phyloP scores from a whole-genome alignment of 2,888 invertebrate genomes.

The Osmoderma eremita region DNA sequence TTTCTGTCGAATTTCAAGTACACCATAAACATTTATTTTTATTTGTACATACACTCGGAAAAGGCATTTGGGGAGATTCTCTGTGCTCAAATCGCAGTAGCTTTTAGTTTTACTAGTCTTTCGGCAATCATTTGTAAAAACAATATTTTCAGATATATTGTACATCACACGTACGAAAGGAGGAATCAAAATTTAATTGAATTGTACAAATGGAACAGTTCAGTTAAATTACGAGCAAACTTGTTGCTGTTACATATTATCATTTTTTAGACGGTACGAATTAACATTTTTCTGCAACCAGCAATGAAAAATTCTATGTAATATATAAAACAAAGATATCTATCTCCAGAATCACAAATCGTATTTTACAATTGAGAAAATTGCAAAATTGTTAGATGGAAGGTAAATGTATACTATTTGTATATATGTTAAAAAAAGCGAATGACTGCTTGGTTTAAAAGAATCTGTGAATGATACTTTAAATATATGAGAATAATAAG shows the following conservation, averaged over 20 bases:
- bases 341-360: conserved; percentile 40
- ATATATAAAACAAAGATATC: conserved; percentile 1
- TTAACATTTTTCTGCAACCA: conserved; percentile 1
- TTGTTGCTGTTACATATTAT: conserved; percentile 9
- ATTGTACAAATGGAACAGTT: conserved; percentile 27
- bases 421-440: conserved; percentile 55
- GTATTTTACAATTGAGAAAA: conserved; percentile 52
- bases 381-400: conserved; percentile 53
- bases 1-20: conserved; percentile 47
- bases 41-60: conserved; percentile 9
- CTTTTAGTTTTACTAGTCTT: not conserved
- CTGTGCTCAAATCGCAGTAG: not conserved
- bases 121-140: conserved; percentile 15
- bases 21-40: conserved; percentile 9
- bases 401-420: conserved; percentile 53
- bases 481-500: conserved; percentile 56
- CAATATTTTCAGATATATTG: conserved; percentile 2
- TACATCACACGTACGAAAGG: not conserved
- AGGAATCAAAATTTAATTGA: conserved; percentile 45
- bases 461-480: conserved; percentile 58
- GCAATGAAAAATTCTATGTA: not conserved
- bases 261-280: conserved; percentile 1
- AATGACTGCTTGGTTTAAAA: conserved; percentile 52
- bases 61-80: not conserved
- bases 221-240: conserved; percentile 4